These are phyloP conservation scores for Hyles euphorbiae DNA, from an alignment of 1,140 invertebrate genomes.

Conservation along the genomic window DNA sequence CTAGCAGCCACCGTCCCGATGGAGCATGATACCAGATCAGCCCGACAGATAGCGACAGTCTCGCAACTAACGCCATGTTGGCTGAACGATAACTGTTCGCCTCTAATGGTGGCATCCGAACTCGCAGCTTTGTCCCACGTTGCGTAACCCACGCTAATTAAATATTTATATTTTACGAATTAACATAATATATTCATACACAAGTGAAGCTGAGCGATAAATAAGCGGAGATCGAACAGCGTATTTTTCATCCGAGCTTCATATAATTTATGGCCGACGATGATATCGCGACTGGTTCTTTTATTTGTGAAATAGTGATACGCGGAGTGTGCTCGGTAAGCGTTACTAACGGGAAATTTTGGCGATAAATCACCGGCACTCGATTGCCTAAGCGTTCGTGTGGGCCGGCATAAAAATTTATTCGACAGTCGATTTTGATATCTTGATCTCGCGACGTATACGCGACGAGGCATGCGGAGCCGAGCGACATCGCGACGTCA, in stretches of 20 bases:
- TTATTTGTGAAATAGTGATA: constrained; percentile 75
- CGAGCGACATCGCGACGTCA: constrained; percentile 15
- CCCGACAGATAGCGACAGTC: constrained; percentile 43
- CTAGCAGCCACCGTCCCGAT: constrained; percentile 68
- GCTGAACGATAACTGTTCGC: constrained; percentile 24
- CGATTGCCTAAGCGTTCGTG: constrained; percentile 72
- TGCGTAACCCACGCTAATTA: constrained; percentile 3
- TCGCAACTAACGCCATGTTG: constrained; percentile 33
- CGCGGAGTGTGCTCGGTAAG: constrained; percentile 70
- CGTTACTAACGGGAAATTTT: constrained; percentile 75
- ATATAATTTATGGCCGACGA: constrained; percentile 73
- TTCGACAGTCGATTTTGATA: constrained; percentile 66
- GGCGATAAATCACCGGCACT: constrained; percentile 71
- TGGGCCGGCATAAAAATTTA: constrained; percentile 69
- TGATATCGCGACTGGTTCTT: constrained; percentile 73
- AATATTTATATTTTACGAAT: constrained; percentile 47
- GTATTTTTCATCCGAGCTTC: constrained; percentile 71
- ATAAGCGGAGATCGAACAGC: constrained; percentile 66
- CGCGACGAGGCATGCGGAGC: constrained; percentile 26
- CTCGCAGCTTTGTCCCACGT: neutral
- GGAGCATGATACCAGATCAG: constrained; percentile 59
- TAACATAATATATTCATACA: constrained; percentile 64
- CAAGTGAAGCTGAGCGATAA: constrained; percentile 67
- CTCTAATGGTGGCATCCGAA: constrained; percentile 15
- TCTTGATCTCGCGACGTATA: constrained; percentile 62